Base-by-base conservation (phyloP, 2,113 vertebrate genomes). In the Toxotes jaculatrix region DNA sequence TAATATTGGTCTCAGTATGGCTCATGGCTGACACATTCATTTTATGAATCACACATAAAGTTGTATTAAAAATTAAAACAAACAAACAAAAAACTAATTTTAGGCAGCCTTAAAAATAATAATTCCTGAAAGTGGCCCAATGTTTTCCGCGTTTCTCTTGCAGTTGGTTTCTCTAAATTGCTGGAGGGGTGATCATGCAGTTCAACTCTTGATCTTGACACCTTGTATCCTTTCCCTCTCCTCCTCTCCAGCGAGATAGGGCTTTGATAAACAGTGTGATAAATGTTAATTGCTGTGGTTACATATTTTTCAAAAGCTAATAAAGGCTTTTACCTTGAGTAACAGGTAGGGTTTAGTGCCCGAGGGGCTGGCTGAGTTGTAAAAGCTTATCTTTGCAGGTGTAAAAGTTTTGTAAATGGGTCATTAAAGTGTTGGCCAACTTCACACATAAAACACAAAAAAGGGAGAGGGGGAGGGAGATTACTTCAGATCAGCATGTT, bases 371-470 rank as follows among this genome's bases (percentile, higher is more conserved):
- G 57, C 83, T 49, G 60, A 74, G 81, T 87, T 87, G 89, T 93
- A 93, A 93, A 93, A 82, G 89, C 87, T 93, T 93, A 92, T 93
- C 89, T 90, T 91, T 77, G 83, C 89, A 93, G 91, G 91, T 93
- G 92, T 94, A 91, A 93, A 93, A 92, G 86, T 92, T 95, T 92
- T 87, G 88, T 93, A 93, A 94, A 94, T 91, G 84, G 89, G 83
- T 92, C 88, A 90, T 93, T 93, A 93, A 94, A 92, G 74, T 74
- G 72, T 89, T 83, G 83, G 90, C 87, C 81, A 89, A 93, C 91
- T 93, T 90, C 88, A 91, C 84, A 89, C 84, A 89, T 82, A 69
- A 87, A 91, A 83, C 85, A 87, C 79, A 84, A 74, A 85, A 88
- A 88, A 76, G 55, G 19, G 38, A 62, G 80, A 73, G 66, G 75